These are phyloP conservation scores for Myiozetetes cayanensis DNA, from an alignment of 2,113 vertebrate genomes.

Conservation along the genomic window DNA sequence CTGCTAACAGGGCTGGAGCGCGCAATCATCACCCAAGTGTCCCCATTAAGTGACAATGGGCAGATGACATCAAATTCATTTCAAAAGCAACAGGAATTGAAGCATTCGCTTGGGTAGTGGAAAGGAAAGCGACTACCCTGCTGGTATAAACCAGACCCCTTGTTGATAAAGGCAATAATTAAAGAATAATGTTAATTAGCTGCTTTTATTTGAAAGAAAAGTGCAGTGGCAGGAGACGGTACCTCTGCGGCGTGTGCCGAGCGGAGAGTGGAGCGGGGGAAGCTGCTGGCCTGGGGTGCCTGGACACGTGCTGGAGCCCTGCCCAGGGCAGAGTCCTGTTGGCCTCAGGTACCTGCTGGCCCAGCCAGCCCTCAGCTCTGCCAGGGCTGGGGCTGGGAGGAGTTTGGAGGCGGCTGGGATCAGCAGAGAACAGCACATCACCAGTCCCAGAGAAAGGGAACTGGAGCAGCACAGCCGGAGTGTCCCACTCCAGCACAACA, in stretches of 20 bases:
- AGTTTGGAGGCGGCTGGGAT: neutral
- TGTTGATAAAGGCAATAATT: slow-evolving; percentile 87
- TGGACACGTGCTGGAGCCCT: rapidly evolving
- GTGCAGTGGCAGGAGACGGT: slow-evolving; percentile 58
- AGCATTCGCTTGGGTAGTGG: slow-evolving; percentile 76
- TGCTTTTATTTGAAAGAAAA: slow-evolving; percentile 75
- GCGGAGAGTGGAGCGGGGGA: rapidly evolving
- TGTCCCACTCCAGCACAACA: rapidly evolving
- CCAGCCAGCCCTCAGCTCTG: neutral
- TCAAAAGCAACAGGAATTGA: slow-evolving; percentile 78
- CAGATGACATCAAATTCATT: slow-evolving; percentile 88
- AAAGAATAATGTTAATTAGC: slow-evolving; percentile 90
- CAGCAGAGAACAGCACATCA: rapidly evolving
- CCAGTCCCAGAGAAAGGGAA: neutral
- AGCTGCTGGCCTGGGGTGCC: neutral
- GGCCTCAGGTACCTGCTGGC: rapidly evolving
- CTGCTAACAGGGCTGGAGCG: slow-evolving; percentile 85
- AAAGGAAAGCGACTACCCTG: slow-evolving; percentile 75
- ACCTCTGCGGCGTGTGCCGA: neutral
- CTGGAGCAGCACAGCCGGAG: rapidly evolving
- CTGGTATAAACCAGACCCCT: slow-evolving; percentile 83
- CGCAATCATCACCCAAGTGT: slow-evolving; percentile 84
- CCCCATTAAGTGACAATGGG: slow-evolving; percentile 88
- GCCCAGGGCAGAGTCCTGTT: neutral
- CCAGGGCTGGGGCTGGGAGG: neutral